phyloP scores from a whole-genome alignment of 2,113 vertebrate species.

The Ondatra zibethicus region DNA sequence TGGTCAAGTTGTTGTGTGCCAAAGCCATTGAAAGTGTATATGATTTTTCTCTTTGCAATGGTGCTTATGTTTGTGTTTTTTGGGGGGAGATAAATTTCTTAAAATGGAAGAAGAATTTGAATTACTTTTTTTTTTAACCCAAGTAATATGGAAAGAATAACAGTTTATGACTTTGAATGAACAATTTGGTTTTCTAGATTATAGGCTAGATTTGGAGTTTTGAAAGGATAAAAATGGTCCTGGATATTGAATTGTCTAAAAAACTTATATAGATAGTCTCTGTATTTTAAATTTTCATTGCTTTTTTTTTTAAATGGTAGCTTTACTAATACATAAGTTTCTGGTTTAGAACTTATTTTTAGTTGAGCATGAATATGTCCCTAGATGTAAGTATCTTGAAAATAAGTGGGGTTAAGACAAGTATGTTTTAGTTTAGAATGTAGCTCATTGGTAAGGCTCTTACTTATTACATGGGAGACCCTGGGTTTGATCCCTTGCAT shows the following conservation, averaged over 20 bases:
- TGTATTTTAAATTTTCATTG: conserved; percentile 44
- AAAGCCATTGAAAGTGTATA: background rate
- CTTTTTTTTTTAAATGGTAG: background rate
- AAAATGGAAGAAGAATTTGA: conserved; percentile 57
- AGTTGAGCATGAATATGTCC: background rate
- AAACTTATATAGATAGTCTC: background rate
- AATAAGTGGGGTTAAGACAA: conserved; percentile 39
- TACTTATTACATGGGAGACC: background rate
- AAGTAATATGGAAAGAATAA: background rate
- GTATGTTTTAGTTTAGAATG: background rate
- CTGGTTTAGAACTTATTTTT: background rate
- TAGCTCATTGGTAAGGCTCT: too few relatives aligned
- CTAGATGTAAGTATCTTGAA: conserved; percentile 33
- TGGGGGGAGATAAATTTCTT: background rate
- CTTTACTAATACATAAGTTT: background rate
- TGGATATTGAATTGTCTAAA: conserved; percentile 23
- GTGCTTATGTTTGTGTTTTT: conserved; percentile 22
- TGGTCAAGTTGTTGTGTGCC: background rate
- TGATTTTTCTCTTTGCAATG: conserved; percentile 29
- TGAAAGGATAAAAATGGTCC: conserved; percentile 48
- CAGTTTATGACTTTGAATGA: conserved; percentile 52
- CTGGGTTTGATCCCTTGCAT: background rate
- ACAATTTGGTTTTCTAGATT: background rate
- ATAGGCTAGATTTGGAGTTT: conserved; percentile 44
- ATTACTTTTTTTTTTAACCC: conserved; percentile 32